Percentiles rank a stretch among this genome's conserved stretches.
These are phyloP conservation scores for Apostichopus parvimensis DNA, from an alignment of 35 echinoderm and acorn worm species.

Conservation along the genomic window DNA sequence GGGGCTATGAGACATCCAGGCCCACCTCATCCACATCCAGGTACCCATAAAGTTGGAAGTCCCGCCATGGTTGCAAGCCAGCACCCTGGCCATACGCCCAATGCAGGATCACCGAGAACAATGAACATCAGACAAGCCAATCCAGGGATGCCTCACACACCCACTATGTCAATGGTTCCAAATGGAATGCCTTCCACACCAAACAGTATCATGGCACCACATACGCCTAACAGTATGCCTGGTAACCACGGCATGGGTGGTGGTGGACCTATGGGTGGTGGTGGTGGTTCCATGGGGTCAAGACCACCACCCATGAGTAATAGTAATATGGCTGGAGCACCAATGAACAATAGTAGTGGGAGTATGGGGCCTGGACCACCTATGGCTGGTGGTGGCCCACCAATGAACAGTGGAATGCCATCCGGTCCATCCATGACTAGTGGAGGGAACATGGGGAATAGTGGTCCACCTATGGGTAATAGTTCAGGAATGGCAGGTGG, in stretches of 20 bases:
- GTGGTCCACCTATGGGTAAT: conserved; percentile 25
- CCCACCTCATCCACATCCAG: conserved; percentile 50
- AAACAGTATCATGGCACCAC: conserved; percentile 72
- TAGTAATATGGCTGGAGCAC: conserved; percentile 36
- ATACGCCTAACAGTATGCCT: conserved; percentile 84
- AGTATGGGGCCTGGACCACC: conserved; percentile 5
- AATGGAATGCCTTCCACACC: conserved; percentile 74
- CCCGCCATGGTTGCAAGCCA: conserved; percentile 2
- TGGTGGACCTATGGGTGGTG: background rate
- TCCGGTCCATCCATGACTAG: conserved; percentile 64
- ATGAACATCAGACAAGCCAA: conserved; percentile 68
- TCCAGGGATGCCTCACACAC: conserved; percentile 44
- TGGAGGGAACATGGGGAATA: conserved; percentile 13
- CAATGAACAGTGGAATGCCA: conserved; percentile 34
- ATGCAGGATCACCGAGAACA: conserved; percentile 57
- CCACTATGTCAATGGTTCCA: conserved; percentile 11
- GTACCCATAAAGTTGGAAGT: conserved; percentile 40
- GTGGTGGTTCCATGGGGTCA: conserved; percentile 13
- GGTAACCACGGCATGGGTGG: conserved; percentile 52
- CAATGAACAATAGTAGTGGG: conserved; percentile 68
- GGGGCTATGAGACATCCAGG: conserved; percentile 50
- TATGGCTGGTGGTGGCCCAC: conserved; percentile 34
- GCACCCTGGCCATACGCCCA: conserved; percentile 44
- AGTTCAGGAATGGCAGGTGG: conserved; percentile 24
- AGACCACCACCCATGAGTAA: conserved; percentile 22